Base-by-base conservation (phyloP, 2,113 vertebrate species). In the Cariama cristata region DNA sequence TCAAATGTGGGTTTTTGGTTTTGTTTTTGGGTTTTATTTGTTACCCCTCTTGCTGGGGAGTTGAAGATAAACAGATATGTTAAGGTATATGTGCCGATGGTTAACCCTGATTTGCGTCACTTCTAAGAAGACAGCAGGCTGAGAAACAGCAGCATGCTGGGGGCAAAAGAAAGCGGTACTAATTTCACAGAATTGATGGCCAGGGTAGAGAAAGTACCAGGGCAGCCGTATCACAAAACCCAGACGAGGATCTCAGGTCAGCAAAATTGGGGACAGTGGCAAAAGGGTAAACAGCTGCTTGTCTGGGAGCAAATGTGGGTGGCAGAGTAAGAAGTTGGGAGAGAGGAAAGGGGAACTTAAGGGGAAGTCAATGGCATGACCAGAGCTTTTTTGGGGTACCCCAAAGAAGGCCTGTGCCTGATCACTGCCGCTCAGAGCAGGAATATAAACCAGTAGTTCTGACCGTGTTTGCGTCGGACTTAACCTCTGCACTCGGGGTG, bases 21-120 rank as follows among this genome's bases (percentile, higher is more conserved):
- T 67, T 12, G 16, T 9, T 68, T 55, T 38, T 79, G 38, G 38
- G 38, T 38, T 38, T 81, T 84, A 96, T 98, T 97, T 96, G 97
- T 98, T 98, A 92, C 95, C 91, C 90, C 88, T 92, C 94, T 97
- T 96, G 79, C 93, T 94, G 97, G 95, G 97, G 98, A 97, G 91
- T 96, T 96, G 95, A 96, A 98, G 96, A 98, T 97, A 96, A 96
- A 97, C 88, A 96, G 85, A 93, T 94, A 92, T 47, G 81, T 90
- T 94, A 94, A 93, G 53, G 35, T 90, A 66, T 9, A 23, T 5
- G 40, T 93, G 90, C 86, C 11, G 0, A 5, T 93, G 69, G 16
- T 86, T 85, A 89, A 72, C 40, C 19, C 18, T 94, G 52, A 63
- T 89, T 90, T 82, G 84, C 8, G 24, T 79, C 27, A 0, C 44